Conservation (phyloP, 2,888 invertebrate genomes). For the Campoplex nolae region DNA sequence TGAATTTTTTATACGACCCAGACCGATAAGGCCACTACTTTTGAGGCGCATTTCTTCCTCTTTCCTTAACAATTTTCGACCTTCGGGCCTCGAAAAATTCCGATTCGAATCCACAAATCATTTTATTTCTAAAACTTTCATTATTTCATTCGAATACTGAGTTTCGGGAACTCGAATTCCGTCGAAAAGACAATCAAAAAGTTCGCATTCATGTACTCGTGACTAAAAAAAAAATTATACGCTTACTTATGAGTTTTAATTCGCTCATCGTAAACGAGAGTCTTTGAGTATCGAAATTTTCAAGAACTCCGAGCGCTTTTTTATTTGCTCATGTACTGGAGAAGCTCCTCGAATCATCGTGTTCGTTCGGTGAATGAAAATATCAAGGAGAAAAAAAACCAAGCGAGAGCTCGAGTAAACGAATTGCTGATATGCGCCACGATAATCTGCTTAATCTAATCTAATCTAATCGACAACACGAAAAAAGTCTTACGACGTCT, state of each 20-base stretch:
- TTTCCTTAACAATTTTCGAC: background rate
- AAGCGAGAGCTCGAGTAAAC: constrained; percentile 7
- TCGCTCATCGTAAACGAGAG: too few species aligned
- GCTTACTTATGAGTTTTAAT: background rate
- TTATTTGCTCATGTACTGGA: constrained; percentile 9
- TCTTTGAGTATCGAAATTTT: background rate
- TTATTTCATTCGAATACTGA: background rate
- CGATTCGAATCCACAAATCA: background rate
- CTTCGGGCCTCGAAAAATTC: background rate
- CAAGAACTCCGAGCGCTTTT: background rate
- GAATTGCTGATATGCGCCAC: constrained; percentile 20
- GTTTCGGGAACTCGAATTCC: background rate
- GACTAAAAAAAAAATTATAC: background rate
- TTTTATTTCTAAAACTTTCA: background rate
- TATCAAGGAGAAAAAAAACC: background rate
- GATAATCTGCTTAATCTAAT: constrained; percentile 56
- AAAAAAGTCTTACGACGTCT: constrained; percentile 22
- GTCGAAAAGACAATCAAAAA: background rate
- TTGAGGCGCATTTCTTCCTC: background rate
- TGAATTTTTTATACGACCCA: constrained; percentile 30
- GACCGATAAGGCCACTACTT: background rate
- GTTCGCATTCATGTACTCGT: too few species aligned
- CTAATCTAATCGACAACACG: constrained; percentile 57
- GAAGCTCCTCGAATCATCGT: constrained; percentile 8
- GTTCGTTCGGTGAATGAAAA: constrained; percentile 44